Evolutionary conservation across 2,888 invertebrate species (phyloP), one percentile per base, ranked within the genome.

Genomic region (Augiades crinisus): DNA sequence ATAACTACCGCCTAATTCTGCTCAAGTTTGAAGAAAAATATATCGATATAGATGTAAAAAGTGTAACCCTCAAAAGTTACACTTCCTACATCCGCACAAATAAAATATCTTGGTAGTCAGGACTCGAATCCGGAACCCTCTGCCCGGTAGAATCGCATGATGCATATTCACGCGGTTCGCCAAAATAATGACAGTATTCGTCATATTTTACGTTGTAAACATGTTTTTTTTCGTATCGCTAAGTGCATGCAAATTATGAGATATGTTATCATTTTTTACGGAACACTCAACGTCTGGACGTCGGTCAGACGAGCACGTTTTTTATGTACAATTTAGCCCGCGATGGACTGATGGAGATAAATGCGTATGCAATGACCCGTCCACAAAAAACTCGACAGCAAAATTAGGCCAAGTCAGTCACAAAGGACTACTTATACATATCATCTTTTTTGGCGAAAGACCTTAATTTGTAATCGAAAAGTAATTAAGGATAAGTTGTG

Each of bases 351-450:
- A 82, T 78, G 81, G 72, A 77, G 79, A 84, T 81, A 81, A 85
- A 85, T 81, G 75, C 62, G 66, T 63, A 58, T 60, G 58, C 62
- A 67, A 69, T 72, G 76, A 73, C 72, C 72, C 61, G 64, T 60
- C 59, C 62, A 58, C 56, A 67, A 68, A 72, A 65, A 78, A 72
- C 58, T 63, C 60, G 71, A 73, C 68, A 59, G 63, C 59, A 69
- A 77, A 83, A 80, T 82, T 78, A 68, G 80, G 81, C 55, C 78
- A 77, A 69, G 73, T 68, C 70, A 70, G 69, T 74, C 72, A 76
- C 68, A 65, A 63, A 64, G 66, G 63, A 64, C 62, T 59, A 63
- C 64, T 60, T 64, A 59, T 68, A 67, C 67, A 62, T 17, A 61
- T 67, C 67, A 66, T 65, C 68, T 67, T 72, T 76, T 70, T 62